phyloP scores from a whole-genome alignment of 2,888 invertebrate species.

The Teleogryllus oceanicus region DNA sequence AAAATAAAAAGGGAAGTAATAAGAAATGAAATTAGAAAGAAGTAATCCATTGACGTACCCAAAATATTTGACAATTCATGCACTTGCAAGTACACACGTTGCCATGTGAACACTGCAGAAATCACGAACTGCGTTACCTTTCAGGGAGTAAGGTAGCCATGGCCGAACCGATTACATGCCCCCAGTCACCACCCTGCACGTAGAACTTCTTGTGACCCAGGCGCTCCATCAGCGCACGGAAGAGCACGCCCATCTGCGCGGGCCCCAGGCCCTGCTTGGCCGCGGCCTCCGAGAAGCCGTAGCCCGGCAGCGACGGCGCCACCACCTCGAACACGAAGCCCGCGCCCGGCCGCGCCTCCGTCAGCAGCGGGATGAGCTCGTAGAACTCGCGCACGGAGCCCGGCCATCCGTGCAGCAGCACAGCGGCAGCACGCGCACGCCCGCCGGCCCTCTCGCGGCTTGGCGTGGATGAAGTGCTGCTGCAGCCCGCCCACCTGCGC shows the following conservation, averaged over 20 bases:
- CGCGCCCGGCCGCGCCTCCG: constrained; percentile 50
- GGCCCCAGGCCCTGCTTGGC: constrained; percentile 40
- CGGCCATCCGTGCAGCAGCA: constrained; percentile 83
- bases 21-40: no score
- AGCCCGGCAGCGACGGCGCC: constrained; percentile 65
- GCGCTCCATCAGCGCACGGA: constrained; percentile 66
- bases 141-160: constrained; percentile 63
- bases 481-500: constrained; percentile 67
- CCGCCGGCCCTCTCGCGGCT: constrained; percentile 19
- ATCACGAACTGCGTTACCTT: constrained; percentile 41
- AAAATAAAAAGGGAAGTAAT: no score
- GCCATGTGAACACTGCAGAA: no score
- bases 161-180: constrained; percentile 58
- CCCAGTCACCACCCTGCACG: constrained; percentile 81
- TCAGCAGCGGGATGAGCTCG: constrained; percentile 65
- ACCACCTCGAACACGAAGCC: constrained; percentile 67
- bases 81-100: no score
- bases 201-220: constrained; percentile 64
- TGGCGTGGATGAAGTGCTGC: constrained; percentile 34
- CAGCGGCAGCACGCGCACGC: constrained; percentile 57
- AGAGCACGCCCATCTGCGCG: constrained; percentile 54
- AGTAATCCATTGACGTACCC: no score
- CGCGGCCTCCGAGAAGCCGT: constrained; percentile 54
- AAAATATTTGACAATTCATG: no score
- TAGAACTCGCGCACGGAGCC: constrained; percentile 71